phyloP scores from a whole-genome alignment of 1,140 invertebrate species.

The Conus betulinus region DNA sequence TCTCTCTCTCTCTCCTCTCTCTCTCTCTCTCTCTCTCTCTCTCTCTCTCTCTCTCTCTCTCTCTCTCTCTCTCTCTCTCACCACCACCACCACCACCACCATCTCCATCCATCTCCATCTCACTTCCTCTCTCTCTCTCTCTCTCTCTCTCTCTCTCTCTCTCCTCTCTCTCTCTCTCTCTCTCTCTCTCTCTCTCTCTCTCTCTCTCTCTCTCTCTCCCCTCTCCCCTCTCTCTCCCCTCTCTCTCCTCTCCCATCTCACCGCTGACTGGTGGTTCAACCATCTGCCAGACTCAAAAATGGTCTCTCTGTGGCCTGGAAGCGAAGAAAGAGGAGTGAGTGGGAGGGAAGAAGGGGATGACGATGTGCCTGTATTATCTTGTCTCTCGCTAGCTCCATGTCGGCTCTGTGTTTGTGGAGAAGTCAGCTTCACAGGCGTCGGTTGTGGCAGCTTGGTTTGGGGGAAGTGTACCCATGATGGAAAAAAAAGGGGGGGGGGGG shows the following conservation, averaged over 20 bases:
- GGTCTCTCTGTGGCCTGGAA: no score
- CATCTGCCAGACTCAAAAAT: no score
- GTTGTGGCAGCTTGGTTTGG: no score
- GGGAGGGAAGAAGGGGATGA: no score
- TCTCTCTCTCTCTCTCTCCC: background rate
- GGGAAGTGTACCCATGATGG: no score
- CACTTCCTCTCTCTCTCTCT: background rate
- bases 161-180: background rate
- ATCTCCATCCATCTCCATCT: background rate
- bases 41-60: constrained; percentile 9
- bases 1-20: background rate
- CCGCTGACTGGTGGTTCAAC: no score
- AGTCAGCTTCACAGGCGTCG: no score
- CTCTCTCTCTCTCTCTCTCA: background rate
- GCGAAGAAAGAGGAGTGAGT: no score
- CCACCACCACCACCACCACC: background rate
- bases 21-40: constrained; percentile 1
- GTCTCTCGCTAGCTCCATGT: no score
- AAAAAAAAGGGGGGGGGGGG: no score
- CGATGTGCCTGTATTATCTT: no score
- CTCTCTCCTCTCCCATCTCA: background rate
- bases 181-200: background rate
- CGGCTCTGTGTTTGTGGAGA: no score
- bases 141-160: background rate
- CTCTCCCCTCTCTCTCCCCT: background rate